These are phyloP conservation scores for Gryllus bimaculatus DNA, from an alignment of 1,140 invertebrate species.

Conservation along the genomic window DNA sequence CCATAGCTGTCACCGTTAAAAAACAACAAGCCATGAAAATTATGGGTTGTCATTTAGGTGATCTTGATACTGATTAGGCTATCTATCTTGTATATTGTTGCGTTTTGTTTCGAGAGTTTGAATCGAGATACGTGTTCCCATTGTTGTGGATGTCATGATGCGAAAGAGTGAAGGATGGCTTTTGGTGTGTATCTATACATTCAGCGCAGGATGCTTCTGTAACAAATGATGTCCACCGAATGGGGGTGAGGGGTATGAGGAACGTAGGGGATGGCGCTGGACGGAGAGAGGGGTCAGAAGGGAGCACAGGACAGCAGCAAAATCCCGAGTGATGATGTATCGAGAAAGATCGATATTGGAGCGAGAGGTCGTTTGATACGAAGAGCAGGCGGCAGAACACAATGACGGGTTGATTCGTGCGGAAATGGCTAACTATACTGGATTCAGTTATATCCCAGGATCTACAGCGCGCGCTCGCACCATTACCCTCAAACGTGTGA, in stretches of 20 bases:
- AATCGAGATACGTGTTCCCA: slow-evolving; percentile 13
- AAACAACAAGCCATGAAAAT: slow-evolving; percentile 12
- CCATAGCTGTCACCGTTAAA: slow-evolving; percentile 9
- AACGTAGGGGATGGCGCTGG: not conserved
- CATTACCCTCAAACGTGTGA: not conserved
- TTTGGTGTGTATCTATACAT: not conserved
- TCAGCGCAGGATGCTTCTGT: slow-evolving; percentile 2
- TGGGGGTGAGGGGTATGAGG: not conserved
- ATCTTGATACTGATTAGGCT: slow-evolving; percentile 13
- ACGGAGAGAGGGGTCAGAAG: not conserved
- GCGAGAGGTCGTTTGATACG: slow-evolving; percentile 17
- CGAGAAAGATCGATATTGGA: slow-evolving; percentile 16
- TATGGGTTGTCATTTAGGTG: slow-evolving; percentile 15
- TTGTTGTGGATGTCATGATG: slow-evolving; percentile 9
- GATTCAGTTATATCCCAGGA: slow-evolving; percentile 12
- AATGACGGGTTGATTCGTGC: slow-evolving; percentile 19
- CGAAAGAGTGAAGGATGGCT: slow-evolving; percentile 3
- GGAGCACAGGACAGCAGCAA: not conserved
- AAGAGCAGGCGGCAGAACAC: slow-evolving; percentile 7
- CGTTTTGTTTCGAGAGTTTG: slow-evolving; percentile 11
- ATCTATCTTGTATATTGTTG: slow-evolving; percentile 20
- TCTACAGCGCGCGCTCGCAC: not conserved
- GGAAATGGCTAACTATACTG: slow-evolving; percentile 16
- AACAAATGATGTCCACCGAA: slow-evolving; percentile 4
- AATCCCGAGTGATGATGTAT: slow-evolving; percentile 12